Evolutionary conservation across 2,888 invertebrate species (phyloP).

Genomic region (Polyommatus icarus): DNA sequence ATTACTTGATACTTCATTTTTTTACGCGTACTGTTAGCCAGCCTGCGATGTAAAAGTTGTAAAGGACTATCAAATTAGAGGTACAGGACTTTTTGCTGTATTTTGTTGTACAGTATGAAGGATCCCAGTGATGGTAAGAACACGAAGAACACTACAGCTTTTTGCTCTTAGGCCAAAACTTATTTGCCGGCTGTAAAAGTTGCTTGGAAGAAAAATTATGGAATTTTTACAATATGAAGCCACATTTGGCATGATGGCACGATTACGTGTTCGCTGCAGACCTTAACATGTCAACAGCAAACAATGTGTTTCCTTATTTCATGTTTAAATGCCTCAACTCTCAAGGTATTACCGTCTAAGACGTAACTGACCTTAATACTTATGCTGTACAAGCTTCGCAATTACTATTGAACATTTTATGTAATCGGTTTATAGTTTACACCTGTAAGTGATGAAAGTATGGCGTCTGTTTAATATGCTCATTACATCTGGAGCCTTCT

Average conservation of each 20-base stretch:
- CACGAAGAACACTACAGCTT: neutral
- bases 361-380: conserved; percentile 17
- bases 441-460: neutral
- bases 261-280: neutral
- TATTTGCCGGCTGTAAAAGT: neutral
- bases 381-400: conserved; percentile 12
- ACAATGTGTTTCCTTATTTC: conserved; percentile 7
- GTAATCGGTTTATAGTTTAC: conserved; percentile 11
- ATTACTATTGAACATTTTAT: conserved; percentile 18
- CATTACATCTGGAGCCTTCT: conserved; percentile 12
- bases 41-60: too few species aligned
- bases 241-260: neutral
- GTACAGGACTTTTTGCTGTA: too few species aligned
- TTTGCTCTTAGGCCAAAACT: neutral
- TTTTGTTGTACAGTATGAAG: too few species aligned
- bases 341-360: conserved; percentile 11
- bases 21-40: neutral
- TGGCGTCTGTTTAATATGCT: neutral
- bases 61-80: too few species aligned
- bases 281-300: neutral
- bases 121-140: too few species aligned
- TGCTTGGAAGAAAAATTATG: neutral
- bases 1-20: neutral
- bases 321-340: neutral
- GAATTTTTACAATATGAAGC: neutral